phyloP scores from a whole-genome alignment of 2,113 vertebrate genomes.

The Aplodontia rufa region DNA sequence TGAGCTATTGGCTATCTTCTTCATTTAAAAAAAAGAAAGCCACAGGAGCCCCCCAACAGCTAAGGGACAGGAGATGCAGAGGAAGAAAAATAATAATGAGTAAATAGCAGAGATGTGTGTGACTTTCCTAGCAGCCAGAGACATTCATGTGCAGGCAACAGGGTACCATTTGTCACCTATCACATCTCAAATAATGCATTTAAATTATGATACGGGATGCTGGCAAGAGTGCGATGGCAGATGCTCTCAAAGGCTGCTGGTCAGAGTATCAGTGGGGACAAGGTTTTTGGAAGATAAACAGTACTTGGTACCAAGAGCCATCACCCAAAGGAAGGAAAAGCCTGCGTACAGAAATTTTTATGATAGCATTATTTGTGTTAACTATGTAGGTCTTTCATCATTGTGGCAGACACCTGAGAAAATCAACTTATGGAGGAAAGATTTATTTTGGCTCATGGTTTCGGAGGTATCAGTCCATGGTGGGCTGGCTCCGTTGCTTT shows the following conservation, averaged over 20 bases:
- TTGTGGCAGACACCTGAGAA: background rate
- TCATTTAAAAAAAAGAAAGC: too few relatives aligned
- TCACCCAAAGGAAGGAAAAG: slow-evolving; percentile 10
- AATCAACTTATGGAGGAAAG: background rate
- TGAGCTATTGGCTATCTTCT: too few relatives aligned
- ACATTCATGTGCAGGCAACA: background rate
- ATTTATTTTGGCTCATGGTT: background rate
- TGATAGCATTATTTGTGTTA: background rate
- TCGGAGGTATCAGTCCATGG: background rate
- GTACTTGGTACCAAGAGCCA: background rate
- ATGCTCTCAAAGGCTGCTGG: background rate
- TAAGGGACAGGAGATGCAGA: background rate
- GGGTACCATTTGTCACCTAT: background rate
- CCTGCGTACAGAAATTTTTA: background rate
- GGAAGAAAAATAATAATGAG: background rate
- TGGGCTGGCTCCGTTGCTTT: background rate
- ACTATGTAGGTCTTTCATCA: background rate
- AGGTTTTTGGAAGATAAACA: slow-evolving; percentile 10
- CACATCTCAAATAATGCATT: background rate
- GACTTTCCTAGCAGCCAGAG: background rate
- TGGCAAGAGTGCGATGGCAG: background rate
- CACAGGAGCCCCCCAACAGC: background rate
- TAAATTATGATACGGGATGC: background rate
- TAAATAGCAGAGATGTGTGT: background rate
- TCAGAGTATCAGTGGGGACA: background rate